A percentile compares a stretch with the other conserved stretches of the same genome.
Conservation (phyloP, 2,797 vertebrate genomes). For the Acanthornis magna region DNA sequence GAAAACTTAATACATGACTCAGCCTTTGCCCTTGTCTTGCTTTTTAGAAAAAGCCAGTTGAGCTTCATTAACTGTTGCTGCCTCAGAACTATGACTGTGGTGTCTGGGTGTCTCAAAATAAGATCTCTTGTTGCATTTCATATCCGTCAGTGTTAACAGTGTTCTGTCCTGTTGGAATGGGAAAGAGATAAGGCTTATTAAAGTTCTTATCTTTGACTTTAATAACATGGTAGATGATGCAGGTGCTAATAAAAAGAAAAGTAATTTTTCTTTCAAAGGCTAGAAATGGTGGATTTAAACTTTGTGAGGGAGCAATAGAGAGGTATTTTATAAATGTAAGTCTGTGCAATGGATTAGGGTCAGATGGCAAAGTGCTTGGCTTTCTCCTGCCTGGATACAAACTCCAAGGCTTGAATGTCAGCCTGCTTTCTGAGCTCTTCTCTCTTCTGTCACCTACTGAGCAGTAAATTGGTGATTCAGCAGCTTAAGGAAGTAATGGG, state of each 20-base stretch:
- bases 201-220: constrained; percentile 87
- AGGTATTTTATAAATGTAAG: background rate
- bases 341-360: background rate
- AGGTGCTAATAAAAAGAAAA: constrained; percentile 66
- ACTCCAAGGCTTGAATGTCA: background rate
- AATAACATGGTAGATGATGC: constrained; percentile 75
- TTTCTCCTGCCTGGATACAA: background rate
- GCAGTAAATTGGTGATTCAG: background rate
- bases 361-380: background rate
- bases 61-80: constrained; percentile 44
- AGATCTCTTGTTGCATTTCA: constrained; percentile 78
- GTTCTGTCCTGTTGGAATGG: constrained; percentile 66
- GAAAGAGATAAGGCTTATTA: constrained; percentile 86
- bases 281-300: constrained; percentile 59
- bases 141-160: constrained; percentile 67
- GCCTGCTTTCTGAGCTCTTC: background rate
- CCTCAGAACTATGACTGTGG: constrained; percentile 18
- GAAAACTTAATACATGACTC: background rate
- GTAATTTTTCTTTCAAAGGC: constrained; percentile 65
- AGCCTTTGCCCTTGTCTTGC: constrained; percentile 2
- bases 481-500: background rate
- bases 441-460: background rate
- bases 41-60: constrained; percentile 26
- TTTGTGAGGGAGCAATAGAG: background rate
- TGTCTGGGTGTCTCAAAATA: constrained; percentile 58